phyloP scores from a whole-genome alignment of 1,140 invertebrate species.

The Dolichoris vasculosae region DNA sequence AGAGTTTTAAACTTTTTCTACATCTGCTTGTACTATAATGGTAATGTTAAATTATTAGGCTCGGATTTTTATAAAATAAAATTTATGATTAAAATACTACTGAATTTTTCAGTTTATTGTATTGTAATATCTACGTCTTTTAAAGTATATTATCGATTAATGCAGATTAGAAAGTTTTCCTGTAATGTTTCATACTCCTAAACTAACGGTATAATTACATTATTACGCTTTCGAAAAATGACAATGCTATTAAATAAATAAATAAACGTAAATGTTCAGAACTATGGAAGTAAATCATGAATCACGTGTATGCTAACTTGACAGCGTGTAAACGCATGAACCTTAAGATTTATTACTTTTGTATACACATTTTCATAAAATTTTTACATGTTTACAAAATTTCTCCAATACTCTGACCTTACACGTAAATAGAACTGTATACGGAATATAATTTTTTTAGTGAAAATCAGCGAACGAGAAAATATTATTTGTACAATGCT shows the following conservation, averaged over 20 bases:
- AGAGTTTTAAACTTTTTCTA: too few relatives aligned
- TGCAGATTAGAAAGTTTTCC: neutral
- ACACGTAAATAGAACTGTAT: constrained; percentile 7
- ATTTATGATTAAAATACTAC: neutral
- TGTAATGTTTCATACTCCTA: neutral
- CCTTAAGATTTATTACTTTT: constrained; percentile 38
- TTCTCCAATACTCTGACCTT: constrained; percentile 6
- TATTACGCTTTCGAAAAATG: neutral
- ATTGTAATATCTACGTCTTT: neutral
- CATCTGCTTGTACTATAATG: too few relatives aligned
- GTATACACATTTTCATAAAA: constrained; percentile 32
- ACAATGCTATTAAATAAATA: neutral
- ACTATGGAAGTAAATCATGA: constrained; percentile 24
- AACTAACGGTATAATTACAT: neutral
- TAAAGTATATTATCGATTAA: neutral
- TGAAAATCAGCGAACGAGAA: neutral
- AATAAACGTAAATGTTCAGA: neutral
- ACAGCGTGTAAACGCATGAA: constrained; percentile 6
- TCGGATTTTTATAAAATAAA: neutral
- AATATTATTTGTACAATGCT: neutral
- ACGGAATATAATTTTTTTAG: neutral
- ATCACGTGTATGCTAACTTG: constrained; percentile 34
- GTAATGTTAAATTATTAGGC: too few relatives aligned
- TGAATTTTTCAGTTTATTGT: neutral
- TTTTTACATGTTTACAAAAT: constrained; percentile 36